Evolutionary conservation across 1,140 invertebrate genomes (phyloP).

Genomic region (Heliconius hermathena): DNA sequence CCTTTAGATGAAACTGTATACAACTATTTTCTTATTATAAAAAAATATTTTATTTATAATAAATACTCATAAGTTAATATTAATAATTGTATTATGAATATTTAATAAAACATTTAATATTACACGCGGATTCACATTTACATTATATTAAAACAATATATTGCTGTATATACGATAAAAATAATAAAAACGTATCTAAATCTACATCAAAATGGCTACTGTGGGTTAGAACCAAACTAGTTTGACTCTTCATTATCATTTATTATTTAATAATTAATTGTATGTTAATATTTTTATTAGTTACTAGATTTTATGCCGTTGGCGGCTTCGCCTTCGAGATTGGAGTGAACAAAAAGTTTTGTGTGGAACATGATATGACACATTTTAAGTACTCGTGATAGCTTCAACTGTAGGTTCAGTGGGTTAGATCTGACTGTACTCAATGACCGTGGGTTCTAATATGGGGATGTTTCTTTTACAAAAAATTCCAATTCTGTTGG

Average conservation of each 20-base stretch:
- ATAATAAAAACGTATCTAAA: neutral
- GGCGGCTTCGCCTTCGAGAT: too few relatives aligned
- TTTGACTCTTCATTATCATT: neutral
- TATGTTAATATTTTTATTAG: neutral
- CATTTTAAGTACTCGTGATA: too few relatives aligned
- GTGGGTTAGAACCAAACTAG: neutral
- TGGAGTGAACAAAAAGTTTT: neutral
- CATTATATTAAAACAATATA: slow-evolving; percentile 11
- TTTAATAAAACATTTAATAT: slow-evolving; percentile 1
- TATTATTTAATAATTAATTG: neutral
- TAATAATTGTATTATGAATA: neutral
- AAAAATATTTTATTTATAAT: neutral
- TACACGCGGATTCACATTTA: neutral
- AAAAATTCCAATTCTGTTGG: too few relatives aligned
- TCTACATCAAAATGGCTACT: slow-evolving; percentile 1
- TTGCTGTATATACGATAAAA: neutral
- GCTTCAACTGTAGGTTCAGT: too few relatives aligned
- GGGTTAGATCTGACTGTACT: too few relatives aligned
- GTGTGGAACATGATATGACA: too few relatives aligned
- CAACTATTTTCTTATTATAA: too few relatives aligned
- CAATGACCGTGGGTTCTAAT: too few relatives aligned
- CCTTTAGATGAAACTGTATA: too few relatives aligned
- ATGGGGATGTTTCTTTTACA: too few relatives aligned
- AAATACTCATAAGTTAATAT: too few relatives aligned
- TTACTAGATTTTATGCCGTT: neutral